phyloP scores from a whole-genome alignment of 2,888 invertebrate species.

The Yponomeuta sedellus region DNA sequence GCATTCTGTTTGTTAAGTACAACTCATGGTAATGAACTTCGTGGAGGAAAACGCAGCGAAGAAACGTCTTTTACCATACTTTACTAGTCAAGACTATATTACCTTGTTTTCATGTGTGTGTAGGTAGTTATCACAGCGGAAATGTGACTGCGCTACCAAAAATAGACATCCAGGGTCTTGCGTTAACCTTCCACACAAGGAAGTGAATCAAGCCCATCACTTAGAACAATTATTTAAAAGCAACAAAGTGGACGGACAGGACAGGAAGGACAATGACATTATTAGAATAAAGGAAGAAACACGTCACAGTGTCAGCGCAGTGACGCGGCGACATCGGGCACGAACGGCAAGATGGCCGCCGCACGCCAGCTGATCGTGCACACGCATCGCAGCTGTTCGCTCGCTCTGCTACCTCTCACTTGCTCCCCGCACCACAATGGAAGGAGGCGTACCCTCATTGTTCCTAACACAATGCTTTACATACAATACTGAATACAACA shows the following conservation, averaged over 20 bases:
- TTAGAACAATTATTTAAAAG: slow-evolving; percentile 10
- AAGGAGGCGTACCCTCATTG: slow-evolving; percentile 51
- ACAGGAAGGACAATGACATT: slow-evolving; percentile 64
- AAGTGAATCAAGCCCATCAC: slow-evolving; percentile 25
- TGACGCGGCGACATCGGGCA: slow-evolving; percentile 65
- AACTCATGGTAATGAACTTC: too few relatives aligned
- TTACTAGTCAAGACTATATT: too few relatives aligned
- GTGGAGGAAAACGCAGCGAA: too few relatives aligned
- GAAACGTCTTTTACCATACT: too few relatives aligned
- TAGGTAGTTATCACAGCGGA: background rate
- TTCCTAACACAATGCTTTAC: slow-evolving; percentile 46
- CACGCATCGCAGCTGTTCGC: slow-evolving; percentile 53
- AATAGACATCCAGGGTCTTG: slow-evolving; percentile 66
- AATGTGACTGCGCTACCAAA: slow-evolving; percentile 39
- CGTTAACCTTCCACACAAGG: slow-evolving; percentile 54
- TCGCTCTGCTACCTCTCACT: slow-evolving; percentile 35
- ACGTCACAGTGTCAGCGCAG: slow-evolving; percentile 49
- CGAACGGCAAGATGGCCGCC: slow-evolving; percentile 71
- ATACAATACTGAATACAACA: slow-evolving; percentile 10
- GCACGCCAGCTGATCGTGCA: slow-evolving; percentile 70
- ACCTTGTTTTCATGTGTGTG: background rate
- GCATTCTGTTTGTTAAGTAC: too few relatives aligned
- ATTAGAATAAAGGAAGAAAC: slow-evolving; percentile 47
- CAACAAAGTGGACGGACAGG: slow-evolving; percentile 10
- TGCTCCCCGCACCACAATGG: slow-evolving; percentile 46